Percentiles rank a stretch among this genome's conserved stretches.
phyloP scores from a whole-genome alignment of 2,113 vertebrate genomes.

The Neotoma lepida region DNA sequence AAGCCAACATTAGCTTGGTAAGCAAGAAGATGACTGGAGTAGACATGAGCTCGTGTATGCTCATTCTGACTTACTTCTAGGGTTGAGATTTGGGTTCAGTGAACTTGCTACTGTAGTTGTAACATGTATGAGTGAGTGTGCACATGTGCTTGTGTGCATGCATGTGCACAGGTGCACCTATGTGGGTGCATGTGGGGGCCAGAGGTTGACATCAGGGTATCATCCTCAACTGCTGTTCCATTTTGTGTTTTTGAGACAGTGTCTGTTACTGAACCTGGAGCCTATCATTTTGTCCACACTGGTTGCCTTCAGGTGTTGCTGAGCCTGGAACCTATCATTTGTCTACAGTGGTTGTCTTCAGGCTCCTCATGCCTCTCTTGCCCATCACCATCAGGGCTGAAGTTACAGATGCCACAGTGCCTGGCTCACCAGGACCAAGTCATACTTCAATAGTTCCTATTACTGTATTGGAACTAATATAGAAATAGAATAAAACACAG shows the following conservation, averaged over 20 bases:
- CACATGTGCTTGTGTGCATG: neutral
- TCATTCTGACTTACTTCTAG: conserved; percentile 1
- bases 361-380: neutral
- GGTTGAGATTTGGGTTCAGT: neutral
- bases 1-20: neutral
- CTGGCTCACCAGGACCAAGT: neutral
- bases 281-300: neutral
- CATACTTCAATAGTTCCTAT: neutral
- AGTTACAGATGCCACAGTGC: neutral
- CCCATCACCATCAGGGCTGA: neutral
- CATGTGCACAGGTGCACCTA: neutral
- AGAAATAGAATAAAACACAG: conserved; percentile 19
- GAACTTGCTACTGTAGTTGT: conserved; percentile 13
- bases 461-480: neutral
- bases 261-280: neutral
- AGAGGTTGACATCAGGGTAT: neutral
- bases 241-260: neutral
- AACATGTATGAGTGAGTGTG: neutral
- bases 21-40: neutral
- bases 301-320: neutral
- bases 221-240: neutral
- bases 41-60: neutral
- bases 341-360: neutral
- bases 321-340: neutral
- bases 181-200: neutral